These are phyloP conservation scores for Piprites chloris DNA, from an alignment of 2,113 vertebrate genomes.

Conservation along the genomic window DNA sequence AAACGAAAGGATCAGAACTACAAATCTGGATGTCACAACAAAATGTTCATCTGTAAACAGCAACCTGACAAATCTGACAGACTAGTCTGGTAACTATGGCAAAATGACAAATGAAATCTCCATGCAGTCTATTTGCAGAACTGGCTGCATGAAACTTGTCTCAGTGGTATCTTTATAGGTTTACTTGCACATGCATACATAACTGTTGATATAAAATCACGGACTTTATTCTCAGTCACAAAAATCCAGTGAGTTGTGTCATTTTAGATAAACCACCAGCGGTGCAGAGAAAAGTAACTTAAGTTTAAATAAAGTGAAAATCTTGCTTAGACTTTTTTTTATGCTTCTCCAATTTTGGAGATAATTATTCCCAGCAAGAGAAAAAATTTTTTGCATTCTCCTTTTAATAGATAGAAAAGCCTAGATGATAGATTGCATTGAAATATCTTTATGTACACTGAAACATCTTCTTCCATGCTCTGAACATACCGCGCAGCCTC, in stretches of 20 bases:
- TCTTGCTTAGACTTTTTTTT: not conserved
- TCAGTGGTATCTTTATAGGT: not conserved
- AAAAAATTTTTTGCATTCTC: not conserved
- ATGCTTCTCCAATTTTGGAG: not conserved
- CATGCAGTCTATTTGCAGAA: not conserved
- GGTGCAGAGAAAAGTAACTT: not conserved
- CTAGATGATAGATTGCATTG: not conserved
- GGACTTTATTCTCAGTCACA: not conserved
- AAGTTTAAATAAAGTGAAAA: not conserved
- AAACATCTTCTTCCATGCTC: not conserved
- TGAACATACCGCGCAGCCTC: not conserved
- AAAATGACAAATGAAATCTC: not conserved
- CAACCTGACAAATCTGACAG: not conserved
- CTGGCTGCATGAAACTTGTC: not conserved
- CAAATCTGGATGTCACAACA: not conserved
- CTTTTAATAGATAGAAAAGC: not conserved
- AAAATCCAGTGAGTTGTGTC: not conserved
- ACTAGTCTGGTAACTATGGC: not conserved
- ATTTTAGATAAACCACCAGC: not conserved
- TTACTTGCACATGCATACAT: not conserved
- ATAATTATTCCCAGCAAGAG: not conserved
- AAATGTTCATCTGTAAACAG: not conserved
- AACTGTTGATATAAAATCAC: not conserved
- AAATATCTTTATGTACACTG: not conserved
- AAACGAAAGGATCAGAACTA: not conserved